phyloP scores from a whole-genome alignment of 2,888 invertebrate species.

The Lithophane leautieri region DNA sequence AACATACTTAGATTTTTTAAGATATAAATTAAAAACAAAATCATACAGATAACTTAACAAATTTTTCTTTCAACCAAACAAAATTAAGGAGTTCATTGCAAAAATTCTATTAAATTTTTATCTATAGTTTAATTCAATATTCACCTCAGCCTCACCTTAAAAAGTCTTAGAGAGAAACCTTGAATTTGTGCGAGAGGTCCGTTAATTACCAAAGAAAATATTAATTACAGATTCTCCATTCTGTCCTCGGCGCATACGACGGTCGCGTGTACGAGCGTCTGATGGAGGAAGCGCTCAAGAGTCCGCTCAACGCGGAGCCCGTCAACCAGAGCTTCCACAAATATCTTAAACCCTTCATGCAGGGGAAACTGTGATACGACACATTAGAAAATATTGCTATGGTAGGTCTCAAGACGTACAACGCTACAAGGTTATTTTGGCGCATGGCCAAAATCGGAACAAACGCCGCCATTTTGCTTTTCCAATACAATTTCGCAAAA shows the following conservation, averaged over 20 bases:
- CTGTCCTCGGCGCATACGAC: constrained; percentile 95
- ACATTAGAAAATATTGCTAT: constrained; percentile 17
- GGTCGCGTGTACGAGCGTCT: constrained; percentile 96
- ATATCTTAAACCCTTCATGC: constrained; percentile 95
- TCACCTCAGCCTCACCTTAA: background rate
- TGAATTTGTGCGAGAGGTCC: too few species aligned
- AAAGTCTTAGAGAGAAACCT: background rate
- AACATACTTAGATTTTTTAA: too few species aligned
- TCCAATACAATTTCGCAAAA: too few species aligned
- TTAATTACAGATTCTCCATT: constrained; percentile 89
- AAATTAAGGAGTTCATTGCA: background rate
- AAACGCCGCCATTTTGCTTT: too few species aligned
- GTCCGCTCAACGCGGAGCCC: constrained; percentile 94
- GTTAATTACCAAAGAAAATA: background rate
- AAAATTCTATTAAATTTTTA: background rate
- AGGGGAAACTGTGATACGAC: constrained; percentile 92
- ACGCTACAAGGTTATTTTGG: too few species aligned
- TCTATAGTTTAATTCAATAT: background rate
- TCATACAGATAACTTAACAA: too few species aligned
- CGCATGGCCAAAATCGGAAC: too few species aligned
- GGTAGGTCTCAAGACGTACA: constrained; percentile 29
- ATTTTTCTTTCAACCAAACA: too few species aligned
- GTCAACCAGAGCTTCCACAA: constrained; percentile 94
- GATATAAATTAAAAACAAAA: too few species aligned
- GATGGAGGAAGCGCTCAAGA: constrained; percentile 94